Evolutionary conservation across 37 sponge, comb jelly and placozoan species (phyloP), one percentile per base, ranked within the genome.

Genomic region (Hormiphora californensis): DNA sequence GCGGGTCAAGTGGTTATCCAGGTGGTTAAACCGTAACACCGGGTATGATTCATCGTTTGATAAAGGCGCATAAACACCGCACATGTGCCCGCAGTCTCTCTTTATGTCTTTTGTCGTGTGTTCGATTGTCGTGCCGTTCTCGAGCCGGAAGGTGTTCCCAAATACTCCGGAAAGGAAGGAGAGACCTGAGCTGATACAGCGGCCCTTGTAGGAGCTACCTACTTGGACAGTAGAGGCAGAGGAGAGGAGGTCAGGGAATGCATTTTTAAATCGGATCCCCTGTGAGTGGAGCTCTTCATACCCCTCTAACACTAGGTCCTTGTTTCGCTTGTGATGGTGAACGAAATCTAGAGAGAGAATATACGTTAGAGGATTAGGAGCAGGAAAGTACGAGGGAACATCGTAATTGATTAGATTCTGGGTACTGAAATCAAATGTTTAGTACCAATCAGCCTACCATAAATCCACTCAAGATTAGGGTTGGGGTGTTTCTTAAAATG

Each of bases 151-250:
- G 46, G 8, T 0, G 7, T 27, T 40, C 9, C 46, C 27, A 25
- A 27, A 40, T 40, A 17, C 81, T 3, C 81, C 81, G 27, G 21
- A 30, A 23, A 73, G 46, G 81, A 43, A 73, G 46, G 46, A 43
- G 5, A 73, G 81, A n/a, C 46, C 81, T 1, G 81, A 73, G 25
- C 81, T 73, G 43, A 15, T 33, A 73, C 81, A 73, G 19, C 81
- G 81, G 23, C 81, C 81, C 23, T 73, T 73, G 25, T n/a, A 73
- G 1, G 81, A 32, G 81, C 46, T 73, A 1, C 81, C 81, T n/a
- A 73, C 81, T 22, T 22, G 1, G 3, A 73, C 44, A 19, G 12
- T 11, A 28, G 32, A 73, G 25, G 81, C 21, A 46, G 35, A 33
- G 81, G 81, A 39, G 1, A 73, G 23, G 28, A 73, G 81, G 81